phyloP scores from a whole-genome alignment of 2,113 vertebrate species.

The Sceloporus undulatus region DNA sequence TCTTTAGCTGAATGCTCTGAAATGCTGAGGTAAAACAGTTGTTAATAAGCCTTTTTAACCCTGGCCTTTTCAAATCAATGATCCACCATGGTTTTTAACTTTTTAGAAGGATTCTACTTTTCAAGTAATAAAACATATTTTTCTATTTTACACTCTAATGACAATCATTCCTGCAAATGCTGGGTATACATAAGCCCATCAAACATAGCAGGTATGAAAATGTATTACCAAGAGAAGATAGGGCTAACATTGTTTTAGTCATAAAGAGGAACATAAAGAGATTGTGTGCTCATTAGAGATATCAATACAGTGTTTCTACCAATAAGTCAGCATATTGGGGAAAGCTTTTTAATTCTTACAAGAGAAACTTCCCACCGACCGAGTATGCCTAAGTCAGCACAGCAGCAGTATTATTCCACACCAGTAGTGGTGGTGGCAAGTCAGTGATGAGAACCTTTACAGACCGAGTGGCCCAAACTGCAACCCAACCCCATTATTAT shows the following conservation, averaged over 20 bases:
- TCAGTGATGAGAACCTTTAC: too few species aligned
- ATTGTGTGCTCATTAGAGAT: conserved; percentile 72
- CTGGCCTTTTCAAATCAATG: conserved; percentile 79
- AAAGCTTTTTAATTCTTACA: not conserved
- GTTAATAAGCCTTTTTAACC: conserved; percentile 80
- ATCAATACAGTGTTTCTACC: conserved; percentile 74
- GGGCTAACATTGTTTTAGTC: conserved; percentile 76
- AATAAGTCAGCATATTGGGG: conserved; percentile 70
- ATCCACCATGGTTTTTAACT: conserved; percentile 77
- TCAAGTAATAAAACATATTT: conserved; percentile 79
- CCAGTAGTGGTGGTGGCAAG: too few species aligned
- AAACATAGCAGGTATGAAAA: conserved; percentile 77
- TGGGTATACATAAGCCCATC: conserved; percentile 75
- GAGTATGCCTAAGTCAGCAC: not conserved
- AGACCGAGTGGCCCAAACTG: too few species aligned
- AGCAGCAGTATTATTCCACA: too few species aligned
- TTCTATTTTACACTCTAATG: conserved; percentile 75
- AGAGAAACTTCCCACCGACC: not conserved
- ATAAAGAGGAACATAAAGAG: conserved; percentile 79
- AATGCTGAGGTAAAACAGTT: conserved; percentile 75
- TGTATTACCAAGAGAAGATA: conserved; percentile 76
- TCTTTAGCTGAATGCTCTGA: conserved; percentile 75
- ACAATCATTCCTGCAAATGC: conserved; percentile 71
- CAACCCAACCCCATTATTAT: too few species aligned
- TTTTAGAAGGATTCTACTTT: conserved; percentile 79